Evolutionary conservation across 2,113 vertebrate genomes (phyloP).

Genomic region (Ramphastos sulfuratus): DNA sequence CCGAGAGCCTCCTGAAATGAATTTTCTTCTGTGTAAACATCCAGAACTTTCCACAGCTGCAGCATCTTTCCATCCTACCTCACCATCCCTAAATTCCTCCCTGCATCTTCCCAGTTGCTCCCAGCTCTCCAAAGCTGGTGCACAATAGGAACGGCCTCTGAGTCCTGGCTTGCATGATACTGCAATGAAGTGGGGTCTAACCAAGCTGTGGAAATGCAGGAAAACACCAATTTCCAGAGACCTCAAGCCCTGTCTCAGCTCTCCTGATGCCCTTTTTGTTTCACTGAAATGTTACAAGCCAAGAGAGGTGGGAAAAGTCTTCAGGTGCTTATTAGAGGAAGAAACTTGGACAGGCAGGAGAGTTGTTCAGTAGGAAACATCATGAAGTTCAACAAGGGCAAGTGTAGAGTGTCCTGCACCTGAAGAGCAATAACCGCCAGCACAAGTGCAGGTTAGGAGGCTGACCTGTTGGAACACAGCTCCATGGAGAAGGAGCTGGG

Average conservation of each 20-base stretch:
- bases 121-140: background rate
- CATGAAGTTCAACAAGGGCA: too few relatives aligned
- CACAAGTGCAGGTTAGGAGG: too few relatives aligned
- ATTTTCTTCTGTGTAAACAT: background rate
- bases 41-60: background rate
- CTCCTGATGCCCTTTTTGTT: background rate
- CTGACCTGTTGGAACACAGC: too few relatives aligned
- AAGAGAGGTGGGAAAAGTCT: background rate
- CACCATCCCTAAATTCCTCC: background rate
- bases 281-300: background rate
- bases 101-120: background rate
- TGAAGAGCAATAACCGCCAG: too few relatives aligned
- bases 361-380: too few relatives aligned
- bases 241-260: background rate
- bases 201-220: background rate
- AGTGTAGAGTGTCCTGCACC: too few relatives aligned
- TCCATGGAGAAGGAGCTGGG: too few relatives aligned
- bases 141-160: fast-evolving
- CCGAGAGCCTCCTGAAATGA: fast-evolving
- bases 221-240: background rate
- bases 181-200: background rate
- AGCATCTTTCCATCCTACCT: background rate
- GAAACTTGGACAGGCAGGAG: background rate
- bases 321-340: background rate
- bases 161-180: fast-evolving